A percentile compares a stretch with the other conserved stretches of the same genome.
Evolutionary conservation across 2,113 vertebrate genomes (phyloP).

Genomic region (Peromyscus californicus): DNA sequence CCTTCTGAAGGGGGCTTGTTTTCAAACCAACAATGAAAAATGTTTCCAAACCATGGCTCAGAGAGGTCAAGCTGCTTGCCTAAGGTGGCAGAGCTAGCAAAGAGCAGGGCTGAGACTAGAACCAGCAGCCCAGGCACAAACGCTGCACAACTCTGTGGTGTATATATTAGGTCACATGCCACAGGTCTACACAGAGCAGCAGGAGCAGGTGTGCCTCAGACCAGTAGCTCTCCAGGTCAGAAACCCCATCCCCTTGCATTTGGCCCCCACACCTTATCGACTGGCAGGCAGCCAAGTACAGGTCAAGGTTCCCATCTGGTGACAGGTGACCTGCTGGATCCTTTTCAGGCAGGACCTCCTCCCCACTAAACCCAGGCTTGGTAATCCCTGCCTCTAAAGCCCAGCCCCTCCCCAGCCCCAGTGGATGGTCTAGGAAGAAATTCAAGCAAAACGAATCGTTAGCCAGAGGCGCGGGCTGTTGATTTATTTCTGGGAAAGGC

Average conservation of each 20-base stretch:
- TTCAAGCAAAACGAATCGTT: background rate
- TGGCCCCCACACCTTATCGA: background rate
- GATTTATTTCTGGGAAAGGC: conserved; percentile 62
- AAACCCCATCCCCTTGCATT: background rate
- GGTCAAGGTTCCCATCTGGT: background rate
- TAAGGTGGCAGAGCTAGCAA: background rate
- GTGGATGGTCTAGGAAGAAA: background rate
- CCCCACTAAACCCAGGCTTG: background rate
- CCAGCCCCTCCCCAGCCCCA: fast-evolving
- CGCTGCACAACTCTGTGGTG: too few species aligned
- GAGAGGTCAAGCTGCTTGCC: background rate
- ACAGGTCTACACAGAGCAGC: background rate
- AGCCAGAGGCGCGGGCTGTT: background rate
- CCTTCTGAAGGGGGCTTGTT: background rate
- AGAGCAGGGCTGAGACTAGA: background rate
- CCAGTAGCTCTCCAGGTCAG: background rate
- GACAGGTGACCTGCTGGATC: background rate
- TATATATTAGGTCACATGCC: background rate
- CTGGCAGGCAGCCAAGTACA: background rate
- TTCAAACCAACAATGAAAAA: background rate
- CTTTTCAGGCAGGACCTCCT: background rate
- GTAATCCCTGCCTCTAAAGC: background rate
- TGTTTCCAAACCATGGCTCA: background rate
- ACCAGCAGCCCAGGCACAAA: background rate
- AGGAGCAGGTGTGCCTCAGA: background rate